These are phyloP conservation scores for Formicarius rufipectus DNA, from an alignment of 2,113 vertebrate genomes.

Conservation along the genomic window DNA sequence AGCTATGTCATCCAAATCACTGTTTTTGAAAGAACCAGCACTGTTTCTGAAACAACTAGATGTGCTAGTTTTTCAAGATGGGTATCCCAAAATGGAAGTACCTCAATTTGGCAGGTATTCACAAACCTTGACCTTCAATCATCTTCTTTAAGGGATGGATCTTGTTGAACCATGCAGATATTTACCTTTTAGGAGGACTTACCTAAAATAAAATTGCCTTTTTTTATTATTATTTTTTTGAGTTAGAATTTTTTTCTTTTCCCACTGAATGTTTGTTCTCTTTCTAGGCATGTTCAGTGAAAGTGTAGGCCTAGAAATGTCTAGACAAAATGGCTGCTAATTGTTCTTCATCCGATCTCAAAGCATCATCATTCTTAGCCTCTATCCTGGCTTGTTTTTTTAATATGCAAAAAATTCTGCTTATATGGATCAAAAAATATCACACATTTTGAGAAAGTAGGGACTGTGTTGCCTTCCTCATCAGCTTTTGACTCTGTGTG, in stretches of 20 bases:
- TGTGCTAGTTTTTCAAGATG: background rate
- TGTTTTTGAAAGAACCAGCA: background rate
- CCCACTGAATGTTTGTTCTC: background rate
- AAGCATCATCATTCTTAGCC: background rate
- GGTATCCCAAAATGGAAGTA: background rate
- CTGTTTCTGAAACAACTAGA: background rate
- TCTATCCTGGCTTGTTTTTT: background rate
- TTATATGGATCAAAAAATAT: background rate
- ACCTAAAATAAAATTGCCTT: background rate
- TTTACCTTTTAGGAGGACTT: background rate
- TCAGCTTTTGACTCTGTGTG: background rate
- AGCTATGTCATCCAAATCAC: background rate
- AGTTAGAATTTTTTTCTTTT: background rate
- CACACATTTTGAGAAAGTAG: background rate
- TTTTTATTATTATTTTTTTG: too few relatives aligned
- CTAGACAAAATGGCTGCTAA: background rate
- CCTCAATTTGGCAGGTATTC: background rate
- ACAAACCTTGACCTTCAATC: background rate
- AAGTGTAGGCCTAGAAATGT: background rate
- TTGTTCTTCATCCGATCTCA: background rate
- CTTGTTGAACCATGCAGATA: background rate
- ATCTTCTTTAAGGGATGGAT: background rate
- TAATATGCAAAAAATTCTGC: background rate
- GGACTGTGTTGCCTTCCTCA: background rate
- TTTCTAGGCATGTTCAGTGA: background rate